Evolutionary conservation across 2,113 vertebrate species (phyloP).

Genomic region (Chaenocephalus aceratus): DNA sequence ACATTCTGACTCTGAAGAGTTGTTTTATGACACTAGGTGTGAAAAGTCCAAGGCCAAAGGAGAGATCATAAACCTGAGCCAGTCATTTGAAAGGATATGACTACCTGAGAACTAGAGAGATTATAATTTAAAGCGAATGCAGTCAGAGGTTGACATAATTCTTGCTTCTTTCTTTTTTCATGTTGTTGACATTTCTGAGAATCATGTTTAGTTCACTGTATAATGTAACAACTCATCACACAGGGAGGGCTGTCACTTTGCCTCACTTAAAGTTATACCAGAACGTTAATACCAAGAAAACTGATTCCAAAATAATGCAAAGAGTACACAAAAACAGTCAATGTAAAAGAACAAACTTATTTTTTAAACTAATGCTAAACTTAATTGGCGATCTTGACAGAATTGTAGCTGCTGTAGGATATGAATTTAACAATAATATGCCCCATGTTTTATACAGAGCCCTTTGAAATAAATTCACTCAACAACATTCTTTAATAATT

Average conservation of each 20-base stretch:
- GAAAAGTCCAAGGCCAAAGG: background rate
- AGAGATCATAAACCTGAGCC: background rate
- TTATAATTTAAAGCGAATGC: background rate
- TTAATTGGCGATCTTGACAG: background rate
- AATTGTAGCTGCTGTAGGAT: background rate
- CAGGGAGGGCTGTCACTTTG: conserved; percentile 30
- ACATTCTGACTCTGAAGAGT: background rate
- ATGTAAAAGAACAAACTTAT: background rate
- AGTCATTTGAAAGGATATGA: conserved; percentile 1
- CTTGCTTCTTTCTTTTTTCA: background rate
- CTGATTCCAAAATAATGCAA: background rate
- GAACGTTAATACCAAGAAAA: background rate
- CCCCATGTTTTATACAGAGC: background rate
- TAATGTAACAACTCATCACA: background rate
- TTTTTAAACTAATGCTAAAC: too few species aligned
- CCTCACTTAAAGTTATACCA: background rate
- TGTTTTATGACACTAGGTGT: conserved; percentile 6
- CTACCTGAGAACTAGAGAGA: background rate
- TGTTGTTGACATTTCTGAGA: background rate
- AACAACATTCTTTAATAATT: background rate
- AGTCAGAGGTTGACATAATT: background rate
- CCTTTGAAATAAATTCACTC: background rate
- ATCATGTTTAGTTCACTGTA: background rate
- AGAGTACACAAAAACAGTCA: background rate
- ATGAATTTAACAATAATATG: background rate